Percentiles rank a stretch among this genome's conserved stretches.
These are phyloP conservation scores for Dissostichus mawsoni DNA, from an alignment of 2,113 vertebrate genomes.

Conservation along the genomic window DNA sequence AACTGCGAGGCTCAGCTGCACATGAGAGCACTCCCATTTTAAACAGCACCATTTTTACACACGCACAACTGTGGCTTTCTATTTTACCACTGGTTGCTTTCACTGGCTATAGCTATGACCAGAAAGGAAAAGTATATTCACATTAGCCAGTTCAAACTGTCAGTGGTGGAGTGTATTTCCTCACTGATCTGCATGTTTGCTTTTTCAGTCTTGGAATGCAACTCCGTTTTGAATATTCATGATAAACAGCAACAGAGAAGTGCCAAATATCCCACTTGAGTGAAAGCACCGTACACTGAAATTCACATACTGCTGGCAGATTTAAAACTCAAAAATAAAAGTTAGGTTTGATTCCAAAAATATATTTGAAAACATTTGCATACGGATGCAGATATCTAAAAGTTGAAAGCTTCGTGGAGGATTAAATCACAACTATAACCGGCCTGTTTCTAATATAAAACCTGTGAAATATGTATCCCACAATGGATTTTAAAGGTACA, in stretches of 20 bases:
- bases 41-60: slow-evolving; percentile 58
- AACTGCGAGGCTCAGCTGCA: slow-evolving; percentile 54
- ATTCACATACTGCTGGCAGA: slow-evolving; percentile 8
- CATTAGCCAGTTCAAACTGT: slow-evolving; percentile 20
- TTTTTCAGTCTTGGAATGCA: slow-evolving; percentile 48
- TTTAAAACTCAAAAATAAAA: slow-evolving; percentile 34
- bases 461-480: slow-evolving; percentile 19
- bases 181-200: slow-evolving; percentile 41
- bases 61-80: slow-evolving; percentile 30
- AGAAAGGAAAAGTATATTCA: slow-evolving; percentile 41
- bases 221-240: slow-evolving; percentile 69
- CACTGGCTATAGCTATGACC: slow-evolving; percentile 19
- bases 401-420: slow-evolving; percentile 1
- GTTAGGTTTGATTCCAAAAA: slow-evolving; percentile 6
- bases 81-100: slow-evolving; percentile 32
- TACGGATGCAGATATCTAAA: slow-evolving; percentile 4
- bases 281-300: slow-evolving; percentile 17
- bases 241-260: slow-evolving; percentile 39
- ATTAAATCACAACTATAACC: slow-evolving; percentile 18
- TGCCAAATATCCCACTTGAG: slow-evolving; percentile 45
- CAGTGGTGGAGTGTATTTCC: slow-evolving; percentile 13
- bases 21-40: slow-evolving; percentile 62
- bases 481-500: slow-evolving; percentile 22
- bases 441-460: slow-evolving; percentile 18
- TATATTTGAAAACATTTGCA: background rate